phyloP scores from a whole-genome alignment of 2,797 vertebrate genomes.

The Ctenosaura bakeri region DNA sequence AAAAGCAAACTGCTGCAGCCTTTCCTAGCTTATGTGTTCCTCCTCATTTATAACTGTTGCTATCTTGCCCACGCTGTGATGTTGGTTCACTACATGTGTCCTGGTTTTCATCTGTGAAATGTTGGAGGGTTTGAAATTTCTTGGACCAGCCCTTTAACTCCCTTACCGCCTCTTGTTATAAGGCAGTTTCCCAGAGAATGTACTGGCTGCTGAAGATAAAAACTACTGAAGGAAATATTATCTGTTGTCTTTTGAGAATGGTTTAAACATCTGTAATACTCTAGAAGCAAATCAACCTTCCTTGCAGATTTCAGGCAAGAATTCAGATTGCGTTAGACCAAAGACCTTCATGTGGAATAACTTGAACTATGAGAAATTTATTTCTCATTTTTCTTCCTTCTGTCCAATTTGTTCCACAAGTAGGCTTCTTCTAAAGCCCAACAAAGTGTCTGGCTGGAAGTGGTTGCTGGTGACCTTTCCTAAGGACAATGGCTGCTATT shows the following conservation, averaged over 20 bases:
- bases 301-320: neutral
- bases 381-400: slow-evolving; percentile 31
- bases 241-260: neutral
- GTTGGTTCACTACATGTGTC: no score
- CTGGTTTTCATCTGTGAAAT: no score
- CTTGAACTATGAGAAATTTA: neutral
- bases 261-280: neutral
- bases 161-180: neutral
- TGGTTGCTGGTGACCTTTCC: slow-evolving; percentile 71
- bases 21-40: no score
- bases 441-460: slow-evolving; percentile 57
- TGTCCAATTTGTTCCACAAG: slow-evolving; percentile 40
- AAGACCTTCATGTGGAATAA: neutral
- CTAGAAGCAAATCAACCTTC: neutral
- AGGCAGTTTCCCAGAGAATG: neutral
- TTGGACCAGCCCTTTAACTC: neutral
- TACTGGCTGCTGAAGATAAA: neutral
- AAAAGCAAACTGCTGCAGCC: no score
- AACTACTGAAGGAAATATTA: neutral
- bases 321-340: neutral
- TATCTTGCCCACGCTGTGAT: no score
- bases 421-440: slow-evolving; percentile 46
- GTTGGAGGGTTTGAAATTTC: neutral
- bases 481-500: slow-evolving; percentile 73
- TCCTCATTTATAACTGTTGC: no score